These are phyloP conservation scores for Collichthys lucidus DNA, from an alignment of 2,113 vertebrate species.

Conservation along the genomic window DNA sequence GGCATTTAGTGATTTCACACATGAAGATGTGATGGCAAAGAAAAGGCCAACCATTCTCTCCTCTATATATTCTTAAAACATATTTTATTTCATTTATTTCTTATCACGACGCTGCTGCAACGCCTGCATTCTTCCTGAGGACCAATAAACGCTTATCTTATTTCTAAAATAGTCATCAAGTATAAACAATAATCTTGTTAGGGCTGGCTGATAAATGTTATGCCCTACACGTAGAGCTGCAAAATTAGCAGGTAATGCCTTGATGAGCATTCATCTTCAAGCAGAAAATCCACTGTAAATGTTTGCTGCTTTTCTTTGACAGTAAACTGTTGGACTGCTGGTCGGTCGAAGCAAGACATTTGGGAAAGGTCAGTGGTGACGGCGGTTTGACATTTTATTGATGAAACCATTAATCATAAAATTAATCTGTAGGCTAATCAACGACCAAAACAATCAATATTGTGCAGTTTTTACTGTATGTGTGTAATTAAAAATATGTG, in stretches of 20 bases:
- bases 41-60: not conserved
- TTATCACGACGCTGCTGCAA: not conserved
- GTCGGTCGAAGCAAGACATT: not conserved
- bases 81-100: not conserved
- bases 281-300: not conserved
- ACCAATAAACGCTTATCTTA: not conserved
- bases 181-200: not conserved
- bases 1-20: slow-evolving; percentile 64
- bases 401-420: not conserved
- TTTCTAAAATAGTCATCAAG: not conserved
- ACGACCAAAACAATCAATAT: not conserved
- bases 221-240: not conserved
- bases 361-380: not conserved
- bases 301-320: not conserved
- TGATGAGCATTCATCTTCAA: not conserved
- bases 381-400: not conserved
- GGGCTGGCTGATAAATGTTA: not conserved
- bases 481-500: not conserved
- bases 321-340: not conserved
- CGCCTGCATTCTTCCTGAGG: not conserved
- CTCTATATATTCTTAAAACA: not conserved
- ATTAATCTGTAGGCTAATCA: not conserved
- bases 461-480: not conserved
- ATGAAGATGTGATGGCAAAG: slow-evolving; percentile 37
- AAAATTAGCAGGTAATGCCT: no score